These are phyloP conservation scores for Dioctria linearis DNA, from an alignment of 2,888 invertebrate genomes.

Conservation along the genomic window DNA sequence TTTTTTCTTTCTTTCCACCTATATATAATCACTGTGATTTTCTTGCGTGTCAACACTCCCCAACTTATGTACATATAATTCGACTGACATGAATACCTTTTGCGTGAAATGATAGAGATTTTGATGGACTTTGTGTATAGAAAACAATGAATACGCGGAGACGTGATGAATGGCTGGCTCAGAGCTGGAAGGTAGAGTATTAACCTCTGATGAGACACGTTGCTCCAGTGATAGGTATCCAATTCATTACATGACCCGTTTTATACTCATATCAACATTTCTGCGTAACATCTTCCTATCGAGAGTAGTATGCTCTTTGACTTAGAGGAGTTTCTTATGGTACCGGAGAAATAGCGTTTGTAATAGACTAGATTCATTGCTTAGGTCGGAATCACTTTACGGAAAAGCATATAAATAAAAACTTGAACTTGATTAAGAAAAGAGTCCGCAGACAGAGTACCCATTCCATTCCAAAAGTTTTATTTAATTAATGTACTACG, in stretches of 20 bases:
- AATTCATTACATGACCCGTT: too few species aligned
- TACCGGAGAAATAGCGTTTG: background rate
- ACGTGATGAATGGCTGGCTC: slow-evolving; percentile 26
- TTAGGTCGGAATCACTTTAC: background rate
- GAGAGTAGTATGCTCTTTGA: background rate
- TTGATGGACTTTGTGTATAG: background rate
- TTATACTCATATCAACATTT: background rate
- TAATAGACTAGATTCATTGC: too few species aligned
- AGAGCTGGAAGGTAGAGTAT: background rate
- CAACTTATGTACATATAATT: background rate
- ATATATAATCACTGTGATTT: background rate
- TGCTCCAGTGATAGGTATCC: background rate
- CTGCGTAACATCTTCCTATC: background rate
- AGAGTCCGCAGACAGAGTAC: background rate
- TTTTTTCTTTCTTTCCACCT: too few species aligned
- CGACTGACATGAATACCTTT: slow-evolving; percentile 25
- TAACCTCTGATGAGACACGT: slow-evolving; percentile 5
- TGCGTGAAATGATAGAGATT: slow-evolving; percentile 4
- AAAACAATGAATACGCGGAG: slow-evolving; percentile 14
- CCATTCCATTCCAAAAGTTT: background rate
- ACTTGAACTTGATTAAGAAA: slow-evolving; percentile 28
- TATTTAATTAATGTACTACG: too few species aligned
- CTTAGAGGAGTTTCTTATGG: background rate
- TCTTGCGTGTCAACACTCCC: slow-evolving; percentile 19
- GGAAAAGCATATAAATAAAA: slow-evolving; percentile 8